Base-by-base conservation (phyloP, 2,888 invertebrate species). In the Hybos culiciformis region DNA sequence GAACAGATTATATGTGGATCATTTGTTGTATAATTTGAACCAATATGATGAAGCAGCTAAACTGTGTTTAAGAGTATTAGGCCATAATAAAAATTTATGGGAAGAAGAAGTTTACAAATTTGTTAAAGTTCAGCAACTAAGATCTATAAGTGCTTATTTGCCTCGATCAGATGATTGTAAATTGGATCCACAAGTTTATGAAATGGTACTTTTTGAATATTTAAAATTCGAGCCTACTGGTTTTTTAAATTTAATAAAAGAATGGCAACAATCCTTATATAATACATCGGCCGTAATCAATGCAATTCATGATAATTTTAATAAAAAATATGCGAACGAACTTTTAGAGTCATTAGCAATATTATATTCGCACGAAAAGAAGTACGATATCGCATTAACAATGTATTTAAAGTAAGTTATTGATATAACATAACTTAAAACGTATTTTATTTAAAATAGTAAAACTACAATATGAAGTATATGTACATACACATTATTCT, bases 171-270 rank as follows among this genome's bases (percentile, higher is more conserved):
- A 76, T 7, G 80, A 84, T 41, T 78, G 80, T 42, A 76, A 78
- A 45, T 69, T 92, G 39, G 80, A 80, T 60, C 78, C 86, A 1
- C 79, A 86, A 42, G 82, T 92, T 49, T 96, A 96, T 61, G 94
- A 96, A 68, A 81, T 92, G 77, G 88, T 96, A 47, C 73, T 96
- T 20, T 88, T 83, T 58, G 93, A 96, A 63, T 94, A 84, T 63
- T 70, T 96, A 2, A 83, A 85, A 61, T 75, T 80, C 41, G 88
- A 93, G 62, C 77, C 83, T 5, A 69, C 72, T 56, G 88, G 87
- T 6, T 93, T 94, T 64, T 67, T 88, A 3, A 77, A 80, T 56
- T 66, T 92, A 47, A 78, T 96, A 1, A 82, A 86, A 59, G 84
- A 88, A 57, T 96, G 93, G 94, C 78, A 82, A 42, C 83, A 88